These are phyloP conservation scores for Plutomurus gul DNA, from an alignment of 1,140 invertebrate genomes.

Conservation along the genomic window DNA sequence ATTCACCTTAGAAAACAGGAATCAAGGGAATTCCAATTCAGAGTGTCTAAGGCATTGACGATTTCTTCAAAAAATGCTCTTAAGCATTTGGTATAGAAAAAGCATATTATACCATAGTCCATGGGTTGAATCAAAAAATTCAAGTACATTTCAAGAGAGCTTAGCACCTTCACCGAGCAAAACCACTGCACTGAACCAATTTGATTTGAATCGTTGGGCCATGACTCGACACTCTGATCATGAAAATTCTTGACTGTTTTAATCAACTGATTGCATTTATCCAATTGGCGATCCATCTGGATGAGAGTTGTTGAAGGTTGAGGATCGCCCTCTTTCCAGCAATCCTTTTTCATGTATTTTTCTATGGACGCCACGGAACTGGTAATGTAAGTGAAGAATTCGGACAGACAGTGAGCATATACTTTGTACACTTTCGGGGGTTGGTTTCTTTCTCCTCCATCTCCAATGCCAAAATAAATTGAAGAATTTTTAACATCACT, in stretches of 20 bases:
- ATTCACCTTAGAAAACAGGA: slow-evolving; percentile 11
- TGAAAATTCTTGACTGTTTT: slow-evolving; percentile 15
- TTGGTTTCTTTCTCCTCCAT: neutral
- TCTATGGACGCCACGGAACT: neutral
- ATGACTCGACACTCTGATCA: neutral
- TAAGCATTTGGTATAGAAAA: slow-evolving; percentile 31
- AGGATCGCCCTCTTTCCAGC: neutral
- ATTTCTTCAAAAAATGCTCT: slow-evolving; percentile 40
- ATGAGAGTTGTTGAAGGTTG: slow-evolving; percentile 35
- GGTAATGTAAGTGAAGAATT: slow-evolving; percentile 8
- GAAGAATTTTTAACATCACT: neutral
- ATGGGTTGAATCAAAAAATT: neutral
- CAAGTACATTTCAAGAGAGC: slow-evolving; percentile 38
- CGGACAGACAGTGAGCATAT: neutral
- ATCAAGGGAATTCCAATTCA: slow-evolving; percentile 15
- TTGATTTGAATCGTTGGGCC: neutral
- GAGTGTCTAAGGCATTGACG: neutral
- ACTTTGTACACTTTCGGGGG: neutral
- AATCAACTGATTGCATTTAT: neutral
- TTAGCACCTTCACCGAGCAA: slow-evolving; percentile 28
- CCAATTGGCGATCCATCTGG: slow-evolving; percentile 15
- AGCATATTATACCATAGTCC: slow-evolving; percentile 13
- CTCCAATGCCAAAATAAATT: neutral
- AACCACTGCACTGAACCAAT: neutral
- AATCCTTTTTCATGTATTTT: slow-evolving; percentile 2